Conservation (phyloP, 2,888 invertebrate genomes). For the Muscina levida region DNA sequence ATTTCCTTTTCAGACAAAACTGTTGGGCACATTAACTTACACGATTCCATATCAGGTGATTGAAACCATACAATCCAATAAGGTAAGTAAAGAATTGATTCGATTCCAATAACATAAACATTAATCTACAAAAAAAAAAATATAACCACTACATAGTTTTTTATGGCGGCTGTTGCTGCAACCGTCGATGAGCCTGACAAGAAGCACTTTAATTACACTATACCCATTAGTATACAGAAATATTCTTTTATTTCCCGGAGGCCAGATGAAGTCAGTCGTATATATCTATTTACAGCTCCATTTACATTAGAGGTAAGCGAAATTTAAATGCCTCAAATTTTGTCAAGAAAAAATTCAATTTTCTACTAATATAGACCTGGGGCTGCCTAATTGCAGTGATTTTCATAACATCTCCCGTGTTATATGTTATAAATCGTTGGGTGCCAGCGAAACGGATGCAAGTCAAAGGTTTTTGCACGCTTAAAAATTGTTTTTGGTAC, state of each 20-base stretch:
- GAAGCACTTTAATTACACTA: slow-evolving; percentile 87
- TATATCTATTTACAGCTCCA: slow-evolving; percentile 90
- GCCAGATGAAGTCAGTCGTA: slow-evolving; percentile 90
- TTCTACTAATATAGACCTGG: slow-evolving; percentile 92
- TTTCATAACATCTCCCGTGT: slow-evolving; percentile 87
- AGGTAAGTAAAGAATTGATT: slow-evolving; percentile 63
- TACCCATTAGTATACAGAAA: slow-evolving; percentile 88
- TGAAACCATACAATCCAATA: slow-evolving; percentile 73
- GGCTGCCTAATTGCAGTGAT: slow-evolving; percentile 87
- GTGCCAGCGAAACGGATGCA: slow-evolving; percentile 82
- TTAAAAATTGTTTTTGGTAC: slow-evolving; percentile 82
- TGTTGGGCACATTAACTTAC: slow-evolving; percentile 75
- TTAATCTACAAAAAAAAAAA: not conserved
- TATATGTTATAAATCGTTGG: slow-evolving; percentile 86
- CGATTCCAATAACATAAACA: not conserved
- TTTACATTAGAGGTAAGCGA: slow-evolving; percentile 86
- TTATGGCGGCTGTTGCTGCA: slow-evolving; percentile 77
- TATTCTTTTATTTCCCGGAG: slow-evolving; percentile 90
- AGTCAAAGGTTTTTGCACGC: slow-evolving; percentile 80
- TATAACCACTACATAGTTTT: slow-evolving; percentile 67
- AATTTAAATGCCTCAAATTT: no score
- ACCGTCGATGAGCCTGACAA: slow-evolving; percentile 77
- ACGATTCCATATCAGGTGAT: slow-evolving; percentile 73
- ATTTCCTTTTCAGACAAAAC: slow-evolving; percentile 68
- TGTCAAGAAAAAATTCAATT: not conserved